phyloP scores from a whole-genome alignment of 2,113 vertebrate species.

The Polypterus bichir region DNA sequence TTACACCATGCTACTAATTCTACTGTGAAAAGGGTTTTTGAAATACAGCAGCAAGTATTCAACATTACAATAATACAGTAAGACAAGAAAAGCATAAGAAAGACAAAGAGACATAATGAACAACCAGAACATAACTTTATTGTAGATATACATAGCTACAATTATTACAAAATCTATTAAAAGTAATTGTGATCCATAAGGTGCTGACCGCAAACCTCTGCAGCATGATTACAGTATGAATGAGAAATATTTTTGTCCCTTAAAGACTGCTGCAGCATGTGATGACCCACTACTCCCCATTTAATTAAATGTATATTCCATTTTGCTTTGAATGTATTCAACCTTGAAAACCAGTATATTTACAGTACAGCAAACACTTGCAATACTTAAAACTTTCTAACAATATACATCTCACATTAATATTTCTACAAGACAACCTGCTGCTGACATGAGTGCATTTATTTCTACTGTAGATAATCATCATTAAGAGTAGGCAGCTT shows the following conservation, averaged over 20 bases:
- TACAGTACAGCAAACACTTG: conserved; percentile 54
- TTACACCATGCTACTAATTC: too few species aligned
- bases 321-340: conserved; percentile 51
- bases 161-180: conserved; percentile 65
- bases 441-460: conserved; percentile 43
- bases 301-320: conserved; percentile 30
- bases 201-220: conserved; percentile 76
- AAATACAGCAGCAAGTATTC: too few species aligned
- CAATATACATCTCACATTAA: conserved; percentile 20
- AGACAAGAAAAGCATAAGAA: not conserved
- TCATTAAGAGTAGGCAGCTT: too few species aligned
- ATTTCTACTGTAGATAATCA: conserved; percentile 9
- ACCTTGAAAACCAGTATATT: conserved; percentile 45
- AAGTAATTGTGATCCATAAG: conserved; percentile 80
- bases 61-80: too few species aligned
- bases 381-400: conserved; percentile 38
- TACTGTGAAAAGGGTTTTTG: too few species aligned
- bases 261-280: conserved; percentile 60
- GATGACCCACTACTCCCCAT: conserved; percentile 55
- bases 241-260: conserved; percentile 61
- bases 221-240: conserved; percentile 72
- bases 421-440: conserved; percentile 30
- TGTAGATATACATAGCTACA: conserved; percentile 89
- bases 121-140: conserved; percentile 88
- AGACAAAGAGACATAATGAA: conserved; percentile 25